Evolutionary conservation across 2,888 invertebrate genomes (phyloP).

Genomic region (Osmoderma eremita): DNA sequence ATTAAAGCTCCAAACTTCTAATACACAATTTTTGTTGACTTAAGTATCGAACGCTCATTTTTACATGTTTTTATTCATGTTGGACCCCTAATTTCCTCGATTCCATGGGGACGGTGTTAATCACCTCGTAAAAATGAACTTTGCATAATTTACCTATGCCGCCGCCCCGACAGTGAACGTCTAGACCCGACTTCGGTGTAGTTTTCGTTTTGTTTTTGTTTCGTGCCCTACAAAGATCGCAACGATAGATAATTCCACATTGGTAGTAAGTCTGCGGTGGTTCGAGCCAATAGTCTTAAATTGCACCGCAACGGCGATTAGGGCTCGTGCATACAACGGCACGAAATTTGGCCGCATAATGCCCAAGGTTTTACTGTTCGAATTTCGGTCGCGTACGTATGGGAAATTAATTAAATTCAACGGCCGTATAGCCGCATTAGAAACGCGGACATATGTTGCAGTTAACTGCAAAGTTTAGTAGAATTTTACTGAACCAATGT

Average conservation of each 20-base stretch:
- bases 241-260: slow-evolving; percentile 22
- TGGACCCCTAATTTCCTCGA: neutral
- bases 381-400: slow-evolving; percentile 8
- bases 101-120: slow-evolving; percentile 1
- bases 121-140: slow-evolving; percentile 18
- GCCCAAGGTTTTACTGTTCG: neutral
- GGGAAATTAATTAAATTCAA: slow-evolving; percentile 12
- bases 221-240: slow-evolving; percentile 28
- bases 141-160: slow-evolving; percentile 28
- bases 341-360: slow-evolving; percentile 22
- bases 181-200: slow-evolving; percentile 26
- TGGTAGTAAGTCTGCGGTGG: slow-evolving; percentile 10
- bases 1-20: neutral
- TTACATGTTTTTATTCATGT: slow-evolving; percentile 4
- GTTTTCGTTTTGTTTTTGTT: slow-evolving; percentile 18
- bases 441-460: too few relatives aligned
- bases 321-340: slow-evolving; percentile 13
- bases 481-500: too few relatives aligned
- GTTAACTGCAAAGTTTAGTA: too few relatives aligned
- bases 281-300: neutral
- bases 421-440: too few relatives aligned
- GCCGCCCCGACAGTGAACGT: neutral
- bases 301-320: slow-evolving; percentile 18
- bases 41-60: neutral
- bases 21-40: slow-evolving; percentile 1